phyloP scores from a whole-genome alignment of 2,113 vertebrate species.

The Perca fluviatilis region DNA sequence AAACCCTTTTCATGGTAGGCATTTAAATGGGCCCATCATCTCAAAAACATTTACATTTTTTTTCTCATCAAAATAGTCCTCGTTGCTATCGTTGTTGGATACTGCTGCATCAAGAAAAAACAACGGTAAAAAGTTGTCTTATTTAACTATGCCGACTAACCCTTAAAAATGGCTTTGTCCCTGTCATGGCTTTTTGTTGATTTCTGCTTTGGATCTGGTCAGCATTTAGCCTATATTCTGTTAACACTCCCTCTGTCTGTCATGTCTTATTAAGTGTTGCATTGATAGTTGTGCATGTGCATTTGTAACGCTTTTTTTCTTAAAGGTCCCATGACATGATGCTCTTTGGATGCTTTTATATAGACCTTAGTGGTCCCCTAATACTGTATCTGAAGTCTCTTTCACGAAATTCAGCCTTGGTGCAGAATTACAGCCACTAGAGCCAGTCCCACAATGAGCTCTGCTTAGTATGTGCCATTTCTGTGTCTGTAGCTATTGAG shows the following conservation, averaged over 20 bases:
- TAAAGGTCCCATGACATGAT: too few species aligned
- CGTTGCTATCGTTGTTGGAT: background rate
- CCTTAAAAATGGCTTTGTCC: background rate
- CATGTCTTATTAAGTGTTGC: background rate
- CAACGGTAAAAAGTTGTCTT: constrained; percentile 53
- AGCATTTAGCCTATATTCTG: background rate
- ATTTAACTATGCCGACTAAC: constrained; percentile 26
- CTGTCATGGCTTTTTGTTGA: background rate
- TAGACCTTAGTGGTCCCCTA: too few species aligned
- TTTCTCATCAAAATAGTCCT: constrained; percentile 9
- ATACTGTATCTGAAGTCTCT: too few species aligned
- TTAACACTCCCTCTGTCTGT: background rate
- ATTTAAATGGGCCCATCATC: background rate
- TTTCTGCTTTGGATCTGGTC: background rate
- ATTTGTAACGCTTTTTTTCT: background rate
- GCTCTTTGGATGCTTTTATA: too few species aligned
- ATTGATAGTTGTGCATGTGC: background rate
- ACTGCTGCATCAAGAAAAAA: background rate
- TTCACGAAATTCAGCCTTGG: too few species aligned
- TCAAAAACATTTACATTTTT: constrained; percentile 8
- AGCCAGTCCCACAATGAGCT: too few species aligned
- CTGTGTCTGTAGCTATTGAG: too few species aligned
- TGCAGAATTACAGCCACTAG: too few species aligned
- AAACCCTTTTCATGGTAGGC: background rate
- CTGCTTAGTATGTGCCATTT: too few species aligned